These are phyloP conservation scores for Monochamus saltuarius DNA, from an alignment of 1,140 invertebrate genomes.

Conservation along the genomic window DNA sequence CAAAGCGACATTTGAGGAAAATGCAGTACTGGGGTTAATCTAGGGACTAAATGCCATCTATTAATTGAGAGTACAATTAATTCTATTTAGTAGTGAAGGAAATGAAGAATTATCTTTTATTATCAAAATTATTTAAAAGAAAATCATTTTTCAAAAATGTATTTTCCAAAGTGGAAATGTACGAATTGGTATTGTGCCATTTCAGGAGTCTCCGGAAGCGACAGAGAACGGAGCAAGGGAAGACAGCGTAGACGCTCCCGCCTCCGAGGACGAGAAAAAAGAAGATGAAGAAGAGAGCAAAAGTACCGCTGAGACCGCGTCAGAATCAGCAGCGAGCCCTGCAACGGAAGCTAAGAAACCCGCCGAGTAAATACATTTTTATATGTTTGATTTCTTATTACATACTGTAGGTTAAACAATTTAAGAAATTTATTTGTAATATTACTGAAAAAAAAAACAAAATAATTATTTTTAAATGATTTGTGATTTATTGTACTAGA, in stretches of 20 bases:
- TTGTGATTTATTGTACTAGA: conserved; percentile 18
- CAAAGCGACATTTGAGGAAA: too few relatives aligned
- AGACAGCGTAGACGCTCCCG: conserved; percentile 37
- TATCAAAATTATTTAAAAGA: too few relatives aligned
- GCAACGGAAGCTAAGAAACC: conserved; percentile 34
- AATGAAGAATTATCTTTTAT: too few relatives aligned
- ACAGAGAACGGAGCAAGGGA: conserved; percentile 49
- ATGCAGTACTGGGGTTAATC: too few relatives aligned
- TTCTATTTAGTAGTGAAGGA: too few relatives aligned
- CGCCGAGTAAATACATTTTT: conserved; percentile 40
- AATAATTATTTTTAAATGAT: conserved; percentile 10
- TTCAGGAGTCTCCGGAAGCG: conserved; percentile 38
- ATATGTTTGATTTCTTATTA: conserved; percentile 34
- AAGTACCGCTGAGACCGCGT: conserved; percentile 28
- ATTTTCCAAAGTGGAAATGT: too few relatives aligned
- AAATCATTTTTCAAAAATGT: too few relatives aligned
- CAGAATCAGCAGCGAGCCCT: conserved; percentile 28
- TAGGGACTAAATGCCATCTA: too few relatives aligned
- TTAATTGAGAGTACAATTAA: too few relatives aligned
- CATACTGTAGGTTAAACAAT: conserved; percentile 42
- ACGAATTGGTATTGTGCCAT: neutral
- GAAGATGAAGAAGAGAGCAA: conserved; percentile 36
- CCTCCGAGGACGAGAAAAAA: conserved; percentile 37
- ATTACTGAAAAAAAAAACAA: conserved; percentile 23
- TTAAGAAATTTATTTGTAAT: conserved; percentile 27